Conservation (phyloP, 53 echinoderm and acorn worm genomes). For the Paelopatides confundens region DNA sequence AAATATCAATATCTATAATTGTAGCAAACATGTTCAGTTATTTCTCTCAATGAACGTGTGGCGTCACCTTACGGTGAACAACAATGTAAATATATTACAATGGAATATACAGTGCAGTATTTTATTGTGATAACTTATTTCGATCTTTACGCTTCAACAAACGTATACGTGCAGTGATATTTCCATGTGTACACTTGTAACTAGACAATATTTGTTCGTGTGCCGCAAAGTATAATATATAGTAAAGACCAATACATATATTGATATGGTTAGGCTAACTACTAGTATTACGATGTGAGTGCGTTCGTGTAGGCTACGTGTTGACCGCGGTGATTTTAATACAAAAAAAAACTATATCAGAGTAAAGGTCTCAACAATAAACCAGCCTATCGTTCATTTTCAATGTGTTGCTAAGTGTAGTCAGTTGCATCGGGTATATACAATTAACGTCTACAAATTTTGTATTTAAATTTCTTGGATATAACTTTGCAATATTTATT, state of each 20-base stretch:
- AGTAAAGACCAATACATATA: neutral
- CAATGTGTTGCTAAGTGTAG: neutral
- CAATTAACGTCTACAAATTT: too few species aligned
- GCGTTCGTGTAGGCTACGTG: neutral
- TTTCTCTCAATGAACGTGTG: too few species aligned
- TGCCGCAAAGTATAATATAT: neutral
- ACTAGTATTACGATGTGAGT: neutral
- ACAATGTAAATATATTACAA: neutral
- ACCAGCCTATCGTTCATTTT: neutral
- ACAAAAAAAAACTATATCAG: neutral
- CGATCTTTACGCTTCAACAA: too few species aligned
- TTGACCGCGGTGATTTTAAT: neutral
- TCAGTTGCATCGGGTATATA: neutral
- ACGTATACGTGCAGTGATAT: too few species aligned
- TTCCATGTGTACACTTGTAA: neutral
- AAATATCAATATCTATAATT: too few species aligned
- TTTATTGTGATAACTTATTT: too few species aligned
- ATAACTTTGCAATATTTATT: too few species aligned
- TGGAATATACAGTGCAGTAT: neutral
- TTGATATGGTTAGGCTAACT: neutral
- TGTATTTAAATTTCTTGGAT: too few species aligned
- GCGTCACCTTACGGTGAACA: too few species aligned
- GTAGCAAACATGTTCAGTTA: too few species aligned
- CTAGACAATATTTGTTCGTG: constrained; percentile 19
- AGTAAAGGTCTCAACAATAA: neutral